A percentile compares a stretch with the other conserved stretches of the same genome.
These are phyloP conservation scores for Percopsis omiscomaycus DNA, from an alignment of 2,797 vertebrate species.

Conservation along the genomic window DNA sequence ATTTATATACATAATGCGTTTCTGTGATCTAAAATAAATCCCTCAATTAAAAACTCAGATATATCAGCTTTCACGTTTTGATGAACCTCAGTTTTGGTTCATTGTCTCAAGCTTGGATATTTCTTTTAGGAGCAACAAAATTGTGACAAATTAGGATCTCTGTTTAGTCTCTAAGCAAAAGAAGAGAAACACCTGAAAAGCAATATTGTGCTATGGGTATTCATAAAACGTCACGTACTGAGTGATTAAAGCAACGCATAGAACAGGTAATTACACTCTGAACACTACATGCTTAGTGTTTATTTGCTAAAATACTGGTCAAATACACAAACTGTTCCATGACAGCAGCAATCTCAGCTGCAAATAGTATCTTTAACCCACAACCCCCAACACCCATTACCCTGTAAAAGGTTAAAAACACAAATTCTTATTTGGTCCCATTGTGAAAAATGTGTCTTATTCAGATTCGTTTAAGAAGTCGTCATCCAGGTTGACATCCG, in stretches of 20 bases:
- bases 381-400: neutral
- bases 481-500: slow-evolving; percentile 90
- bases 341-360: neutral
- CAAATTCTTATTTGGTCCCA: slow-evolving; percentile 35
- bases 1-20: too few relatives aligned
- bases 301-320: neutral
- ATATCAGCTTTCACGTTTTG: too few relatives aligned
- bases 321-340: neutral
- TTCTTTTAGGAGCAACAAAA: too few relatives aligned
- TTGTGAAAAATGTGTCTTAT: neutral
- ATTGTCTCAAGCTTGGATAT: too few relatives aligned
- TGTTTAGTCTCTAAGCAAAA: too few relatives aligned
- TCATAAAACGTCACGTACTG: neutral
- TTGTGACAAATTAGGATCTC: too few relatives aligned
- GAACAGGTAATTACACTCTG: neutral
- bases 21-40: too few relatives aligned
- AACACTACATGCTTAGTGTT: neutral
- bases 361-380: neutral
- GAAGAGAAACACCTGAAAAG: too few relatives aligned
- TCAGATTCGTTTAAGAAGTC: slow-evolving; percentile 85
- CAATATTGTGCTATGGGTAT: neutral
- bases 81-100: too few relatives aligned
- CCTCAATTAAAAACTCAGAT: too few relatives aligned
- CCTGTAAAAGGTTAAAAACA: neutral
- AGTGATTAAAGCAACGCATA: neutral